Evolutionary conservation across 1,140 invertebrate species (phyloP), one percentile per base, ranked within the genome.

Genomic region (Pinna nobilis): DNA sequence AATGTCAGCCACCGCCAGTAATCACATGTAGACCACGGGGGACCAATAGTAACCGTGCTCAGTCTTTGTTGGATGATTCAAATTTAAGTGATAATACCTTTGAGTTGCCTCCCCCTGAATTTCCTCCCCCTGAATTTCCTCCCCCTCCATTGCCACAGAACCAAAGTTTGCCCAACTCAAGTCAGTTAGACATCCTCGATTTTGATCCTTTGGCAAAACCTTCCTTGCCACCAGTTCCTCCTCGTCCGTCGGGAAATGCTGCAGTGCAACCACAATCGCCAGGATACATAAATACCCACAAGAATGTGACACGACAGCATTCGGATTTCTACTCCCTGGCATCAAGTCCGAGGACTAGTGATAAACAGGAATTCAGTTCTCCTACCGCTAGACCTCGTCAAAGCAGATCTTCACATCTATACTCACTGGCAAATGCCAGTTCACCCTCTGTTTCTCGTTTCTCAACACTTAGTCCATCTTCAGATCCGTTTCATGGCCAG

Each of bases 71-170:
- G 3, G 37, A 59, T 59, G 55, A 59, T 7, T 59, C 55, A 1
- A 33, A 18, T 13, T 15, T 35, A n/a, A 59, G 55, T 59, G 55
- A 59, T 15, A 33, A 20, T 18, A 35, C 55, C 2, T 59, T 59
- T 59, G 55, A 59, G 18, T 33, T 59, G 28, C 55, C 55, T 13
- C 76, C n/a, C n/a, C n/a, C n/a, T n/a, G n/a, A n/a, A n/a, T n/a
- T n/a, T n/a, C n/a, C n/a, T n/a, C n/a, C 71, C 11, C 76, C 76
- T 37, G 61, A 70, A 33, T 78, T 78, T 74, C 50, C 71, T 23
- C 76, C 76, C 3, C 76, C 76, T 23, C 76, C 76, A 3, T 50
- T 78, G 1, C 63, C 63, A n/a, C n/a, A n/a, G 47, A 51, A 50
- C 18, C 60, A 44, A 35, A 37, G 44, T 39, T 25, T 3, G 30